Evolutionary conservation across 2,113 vertebrate genomes (phyloP), one percentile per base, ranked within the genome.

Genomic region (Rhinichthys klamathensis): DNA sequence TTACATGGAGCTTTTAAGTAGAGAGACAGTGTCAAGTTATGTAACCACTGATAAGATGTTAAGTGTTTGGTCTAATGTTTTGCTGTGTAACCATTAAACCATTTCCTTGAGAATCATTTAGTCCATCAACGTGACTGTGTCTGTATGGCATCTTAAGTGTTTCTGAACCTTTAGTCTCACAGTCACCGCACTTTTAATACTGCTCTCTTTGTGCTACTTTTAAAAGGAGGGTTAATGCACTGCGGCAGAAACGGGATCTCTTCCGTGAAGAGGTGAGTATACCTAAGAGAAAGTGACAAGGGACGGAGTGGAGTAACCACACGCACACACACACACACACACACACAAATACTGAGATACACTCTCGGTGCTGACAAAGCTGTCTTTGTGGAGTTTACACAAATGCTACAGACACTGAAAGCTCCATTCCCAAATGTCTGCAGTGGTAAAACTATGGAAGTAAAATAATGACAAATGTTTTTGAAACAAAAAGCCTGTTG

Each of bases 231-330:
- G 96, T 97, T 97, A 96, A 97, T 97, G 96, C 96, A 95, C 95
- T 97, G 94, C 95, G 89, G 93, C 97, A 96, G 96, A 98, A 98
- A 96, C 97, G 97, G 95, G 95, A 97, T 98, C 97, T 98, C 93
- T 95, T 98, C 93, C 95, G 96, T 96, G 95, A 95, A 12, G 94
- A 98, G 97, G 97, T 99, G 95, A 95, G 98, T 96, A 95, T 95
- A 96, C 93, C 93, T 96, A 95, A 93, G 92, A 95, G 94, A 96
- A 94, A 86, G 87, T 90, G 90, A 89, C 84, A 76, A 60, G 85
- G 83, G 86, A 86, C 21, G 81, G 86, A 75, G 38, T 86, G 86
- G 90, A 91, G 92, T 92, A 84, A 78, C n/a, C 67, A 74, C 91
- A 92, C 91, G 92, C 87, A 91, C 91, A 58, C 83, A 84, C 81